Percentiles rank a stretch among this genome's conserved stretches.
These are phyloP conservation scores for Lamellibrachia columna DNA, from an alignment of 2,888 invertebrate genomes.

Conservation along the genomic window DNA sequence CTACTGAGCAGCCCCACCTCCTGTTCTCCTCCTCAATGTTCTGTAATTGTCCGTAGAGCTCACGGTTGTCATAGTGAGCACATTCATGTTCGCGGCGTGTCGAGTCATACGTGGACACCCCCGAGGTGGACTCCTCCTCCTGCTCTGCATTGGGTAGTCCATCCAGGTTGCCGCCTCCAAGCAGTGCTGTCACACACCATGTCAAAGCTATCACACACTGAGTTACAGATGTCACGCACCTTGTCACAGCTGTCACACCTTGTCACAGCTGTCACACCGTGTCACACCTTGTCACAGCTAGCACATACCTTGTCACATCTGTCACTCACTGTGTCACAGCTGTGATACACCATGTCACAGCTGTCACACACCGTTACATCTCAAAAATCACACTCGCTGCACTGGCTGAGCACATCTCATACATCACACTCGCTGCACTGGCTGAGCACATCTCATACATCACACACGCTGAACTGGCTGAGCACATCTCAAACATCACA, in stretches of 20 bases:
- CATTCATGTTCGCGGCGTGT: slow-evolving; percentile 25
- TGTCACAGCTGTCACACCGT: background rate
- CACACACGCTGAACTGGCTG: too few species aligned
- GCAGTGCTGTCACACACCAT: slow-evolving; percentile 62
- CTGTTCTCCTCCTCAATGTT: slow-evolving; percentile 56
- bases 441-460: too few species aligned
- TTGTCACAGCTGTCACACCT: background rate
- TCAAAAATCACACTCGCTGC: too few species aligned
- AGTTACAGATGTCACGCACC: background rate
- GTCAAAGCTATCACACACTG: too few species aligned
- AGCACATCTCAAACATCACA: too few species aligned
- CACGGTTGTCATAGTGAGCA: slow-evolving; percentile 34
- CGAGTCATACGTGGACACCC: slow-evolving; percentile 73
- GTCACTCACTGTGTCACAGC: background rate
- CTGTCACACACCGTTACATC: too few species aligned
- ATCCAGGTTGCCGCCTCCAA: slow-evolving; percentile 63
- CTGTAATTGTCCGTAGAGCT: slow-evolving; percentile 52
- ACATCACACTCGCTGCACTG: too few species aligned
- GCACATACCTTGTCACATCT: background rate
- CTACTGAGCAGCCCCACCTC: slow-evolving; percentile 40
- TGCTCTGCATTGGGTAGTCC: slow-evolving; percentile 52
- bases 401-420: too few species aligned
- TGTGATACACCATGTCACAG: background rate
- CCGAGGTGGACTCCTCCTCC: slow-evolving; percentile 73
- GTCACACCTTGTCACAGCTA: background rate